Base-by-base conservation (phyloP, 2,113 vertebrate genomes). In the Tetraodon nigroviridis region DNA sequence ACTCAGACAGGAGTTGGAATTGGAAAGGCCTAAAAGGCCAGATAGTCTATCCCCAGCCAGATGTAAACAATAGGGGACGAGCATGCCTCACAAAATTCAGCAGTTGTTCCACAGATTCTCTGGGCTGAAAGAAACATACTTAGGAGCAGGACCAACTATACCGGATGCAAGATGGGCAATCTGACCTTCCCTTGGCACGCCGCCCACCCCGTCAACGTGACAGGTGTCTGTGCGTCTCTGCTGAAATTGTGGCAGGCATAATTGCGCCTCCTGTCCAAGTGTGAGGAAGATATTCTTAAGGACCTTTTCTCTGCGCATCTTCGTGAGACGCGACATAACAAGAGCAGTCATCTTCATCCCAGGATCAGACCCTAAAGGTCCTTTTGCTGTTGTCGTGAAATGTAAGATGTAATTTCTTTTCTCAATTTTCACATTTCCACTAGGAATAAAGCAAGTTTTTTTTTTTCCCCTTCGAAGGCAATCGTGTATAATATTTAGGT, bases 131-230 rank as follows among this genome's bases (percentile, higher is more conserved):
- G 83, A 78, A 89, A 85, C 81, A 83, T 78, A 82, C 81, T 81
- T 79, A 84, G 82, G 72, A 86, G 75, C 78, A 53, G 64, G 83
- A 76, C 80, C 49, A 80, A 88, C 81, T 84, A 82, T 86, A 89
- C 87, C 85, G 87, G 86, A 86, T 82, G 81, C 82, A 89, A 90
- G 86, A 91, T 83, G 83, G 85, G 83, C 83, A 85, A 83, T 82
- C 80, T 90, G 90, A 90, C 90, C 90, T 89, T 90, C 85, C 83
- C 84, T 73, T 87, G 89, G 83, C 89, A 86, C 58, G 37, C 73
- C 85, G 87, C 88, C 90, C 80, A 88, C 80, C 82, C 84, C 82
- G 87, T 89, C 85, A 85, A 80, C 71, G 69, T 87, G 87, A 89
- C 84, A 80, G 86, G 68, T 88, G 79, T 83, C 76, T 73, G 68